phyloP scores from a whole-genome alignment of 2,797 vertebrate species.

The Merluccius polli region DNA sequence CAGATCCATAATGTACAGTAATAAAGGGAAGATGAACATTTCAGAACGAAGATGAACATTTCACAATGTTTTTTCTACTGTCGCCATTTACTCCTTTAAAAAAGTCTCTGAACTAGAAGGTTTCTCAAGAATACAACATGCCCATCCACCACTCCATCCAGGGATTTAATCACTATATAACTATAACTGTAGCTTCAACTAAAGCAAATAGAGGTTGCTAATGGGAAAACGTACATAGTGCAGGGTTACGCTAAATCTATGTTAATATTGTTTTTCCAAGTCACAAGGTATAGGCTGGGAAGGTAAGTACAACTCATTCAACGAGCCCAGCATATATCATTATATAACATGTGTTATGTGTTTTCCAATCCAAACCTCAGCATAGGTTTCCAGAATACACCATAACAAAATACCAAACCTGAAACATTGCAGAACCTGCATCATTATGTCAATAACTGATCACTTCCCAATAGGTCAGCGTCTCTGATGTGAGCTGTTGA shows the following conservation, averaged over 20 bases:
- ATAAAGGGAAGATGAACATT: no score
- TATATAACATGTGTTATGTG: not conserved
- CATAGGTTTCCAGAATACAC: not conserved
- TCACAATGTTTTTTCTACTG: not conserved
- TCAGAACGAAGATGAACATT: no score
- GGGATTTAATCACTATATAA: no score
- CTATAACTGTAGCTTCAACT: not conserved
- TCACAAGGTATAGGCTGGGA: no score
- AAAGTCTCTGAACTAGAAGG: not conserved
- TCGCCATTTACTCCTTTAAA: not conserved
- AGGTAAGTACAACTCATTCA: not conserved
- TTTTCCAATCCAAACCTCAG: no score
- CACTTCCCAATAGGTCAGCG: not conserved
- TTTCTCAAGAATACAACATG: not conserved
- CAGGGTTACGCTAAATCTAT: not conserved
- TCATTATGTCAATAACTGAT: not conserved
- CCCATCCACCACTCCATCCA: no score
- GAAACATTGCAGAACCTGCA: not conserved
- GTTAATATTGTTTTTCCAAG: not conserved
- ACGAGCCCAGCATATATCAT: not conserved
- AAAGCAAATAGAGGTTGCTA: not conserved
- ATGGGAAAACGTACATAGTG: not conserved
- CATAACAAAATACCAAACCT: not conserved
- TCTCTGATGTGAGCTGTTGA: no score
- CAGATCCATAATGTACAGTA: not conserved